Evolutionary conservation across 2,888 invertebrate genomes (phyloP), one percentile per base, ranked within the genome.

Genomic region (Tridacna gigas): DNA sequence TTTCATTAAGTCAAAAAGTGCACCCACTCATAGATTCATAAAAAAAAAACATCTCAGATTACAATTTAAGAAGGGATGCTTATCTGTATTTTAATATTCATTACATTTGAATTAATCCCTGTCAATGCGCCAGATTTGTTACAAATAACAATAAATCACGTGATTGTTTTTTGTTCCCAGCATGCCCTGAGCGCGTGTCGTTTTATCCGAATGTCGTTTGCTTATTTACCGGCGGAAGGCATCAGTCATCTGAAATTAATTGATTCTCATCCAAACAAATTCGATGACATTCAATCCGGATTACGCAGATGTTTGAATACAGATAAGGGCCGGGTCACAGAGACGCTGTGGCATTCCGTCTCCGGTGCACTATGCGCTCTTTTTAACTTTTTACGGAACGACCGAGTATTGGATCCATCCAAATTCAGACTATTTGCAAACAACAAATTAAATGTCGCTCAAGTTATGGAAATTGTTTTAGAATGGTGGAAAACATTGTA

Each of bases 251-350:
- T 73, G 56, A 74, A 66, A 63, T 56, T 82, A 76, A 85, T 85
- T 82, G 85, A 85, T 82, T 47, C 48, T 61, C 51, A 45, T 63
- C 71, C 61, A 73, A 80, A 74, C 82, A 78, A 80, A 85, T 85
- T 74, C 37, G 80, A 77, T 82, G 73, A 74, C 82, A 77, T 81
- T 65, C 81, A 81, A 80, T 84, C 79, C 65, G 87, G 82, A 87
- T 87, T 84, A 87, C 71, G 78, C 82, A 87, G 87, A 87, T 87
- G 87, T 79, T 76, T 47, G 79, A 47, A 25, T 74, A 45, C 37
- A 73, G 87, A 87, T 87, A 87, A 83, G 81, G 28, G 45, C 60
- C 77, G 7, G 25, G 45, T 26, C 67, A 37, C 67, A 45, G 45
- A 45, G 67, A 67, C 45, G 37, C 22, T 45, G 67, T 67, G 45